phyloP scores from a whole-genome alignment of 2,797 vertebrate genomes.

The Caiman crocodilus region DNA sequence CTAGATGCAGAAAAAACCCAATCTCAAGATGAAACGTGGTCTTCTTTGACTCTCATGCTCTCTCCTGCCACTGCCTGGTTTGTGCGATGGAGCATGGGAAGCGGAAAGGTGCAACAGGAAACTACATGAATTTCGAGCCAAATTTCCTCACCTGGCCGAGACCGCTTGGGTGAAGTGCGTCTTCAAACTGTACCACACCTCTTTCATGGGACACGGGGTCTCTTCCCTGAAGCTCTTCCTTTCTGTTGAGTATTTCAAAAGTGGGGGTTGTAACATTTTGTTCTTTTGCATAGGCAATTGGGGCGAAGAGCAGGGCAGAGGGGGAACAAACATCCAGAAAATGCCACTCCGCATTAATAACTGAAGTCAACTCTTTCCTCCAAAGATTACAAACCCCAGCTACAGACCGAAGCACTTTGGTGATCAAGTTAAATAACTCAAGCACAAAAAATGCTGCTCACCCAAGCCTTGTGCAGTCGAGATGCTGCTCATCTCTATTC shows the following conservation, averaged over 20 bases:
- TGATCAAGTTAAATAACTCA: background rate
- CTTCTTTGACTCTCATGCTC: too few species aligned
- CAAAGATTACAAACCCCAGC: background rate
- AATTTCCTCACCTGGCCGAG: background rate
- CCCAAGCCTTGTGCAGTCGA: background rate
- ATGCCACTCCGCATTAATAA: background rate
- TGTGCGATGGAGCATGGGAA: background rate
- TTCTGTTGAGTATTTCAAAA: background rate
- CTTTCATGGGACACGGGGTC: too few species aligned
- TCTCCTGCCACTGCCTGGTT: background rate
- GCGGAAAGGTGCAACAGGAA: background rate
- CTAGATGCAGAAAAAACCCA: too few species aligned
- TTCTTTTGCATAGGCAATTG: background rate
- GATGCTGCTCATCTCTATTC: background rate
- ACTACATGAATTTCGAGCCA: background rate
- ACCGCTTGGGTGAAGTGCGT: background rate
- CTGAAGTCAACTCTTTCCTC: background rate
- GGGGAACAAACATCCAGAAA: background rate
- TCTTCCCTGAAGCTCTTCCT: background rate
- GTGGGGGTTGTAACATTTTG: background rate
- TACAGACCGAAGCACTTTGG: background rate
- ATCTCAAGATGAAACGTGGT: too few species aligned
- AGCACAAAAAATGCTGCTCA: background rate
- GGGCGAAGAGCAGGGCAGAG: background rate
- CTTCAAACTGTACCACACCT: background rate